phyloP scores from a whole-genome alignment of 1,140 invertebrate species.

The Temnothorax nylanderi region DNA sequence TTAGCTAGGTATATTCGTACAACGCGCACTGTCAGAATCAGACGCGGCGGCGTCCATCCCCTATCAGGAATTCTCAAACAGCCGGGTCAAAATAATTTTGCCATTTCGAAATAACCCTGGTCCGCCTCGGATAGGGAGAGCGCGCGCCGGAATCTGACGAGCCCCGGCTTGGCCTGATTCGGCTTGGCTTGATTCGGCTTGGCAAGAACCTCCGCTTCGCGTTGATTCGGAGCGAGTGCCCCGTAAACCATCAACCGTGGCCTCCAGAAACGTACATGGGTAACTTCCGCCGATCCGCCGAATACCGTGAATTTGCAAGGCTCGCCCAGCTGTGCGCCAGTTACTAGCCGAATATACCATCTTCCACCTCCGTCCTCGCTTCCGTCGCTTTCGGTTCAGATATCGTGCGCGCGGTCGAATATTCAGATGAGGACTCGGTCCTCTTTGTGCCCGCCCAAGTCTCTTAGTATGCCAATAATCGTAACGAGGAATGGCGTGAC shows the following conservation, averaged over 20 bases:
- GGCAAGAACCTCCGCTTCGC: slow-evolving; percentile 69
- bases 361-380: slow-evolving; percentile 3
- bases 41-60: background rate
- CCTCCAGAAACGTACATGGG: slow-evolving; percentile 51
- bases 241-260: slow-evolving; percentile 55
- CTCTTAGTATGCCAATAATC: slow-evolving; percentile 49
- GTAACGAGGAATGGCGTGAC: slow-evolving; percentile 17
- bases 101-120: slow-evolving; percentile 54
- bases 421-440: slow-evolving; percentile 50
- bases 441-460: slow-evolving; percentile 12
- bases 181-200: slow-evolving; percentile 50
- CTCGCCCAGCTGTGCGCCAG: slow-evolving; percentile 52
- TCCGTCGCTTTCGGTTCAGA: slow-evolving; percentile 8
- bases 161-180: background rate
- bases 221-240: slow-evolving; percentile 52
- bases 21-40: background rate
- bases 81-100: slow-evolving; percentile 78
- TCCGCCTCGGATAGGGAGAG: background rate
- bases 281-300: slow-evolving; percentile 62
- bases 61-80: slow-evolving; percentile 70
- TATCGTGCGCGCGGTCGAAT: slow-evolving; percentile 50
- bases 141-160: background rate
- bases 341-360: slow-evolving; percentile 50
- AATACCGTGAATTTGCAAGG: slow-evolving; percentile 63
- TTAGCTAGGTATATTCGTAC: background rate